Percentiles rank a stretch among this genome's conserved stretches.
Conservation (phyloP, 2,113 vertebrate genomes). For the Saguinus midas region DNA sequence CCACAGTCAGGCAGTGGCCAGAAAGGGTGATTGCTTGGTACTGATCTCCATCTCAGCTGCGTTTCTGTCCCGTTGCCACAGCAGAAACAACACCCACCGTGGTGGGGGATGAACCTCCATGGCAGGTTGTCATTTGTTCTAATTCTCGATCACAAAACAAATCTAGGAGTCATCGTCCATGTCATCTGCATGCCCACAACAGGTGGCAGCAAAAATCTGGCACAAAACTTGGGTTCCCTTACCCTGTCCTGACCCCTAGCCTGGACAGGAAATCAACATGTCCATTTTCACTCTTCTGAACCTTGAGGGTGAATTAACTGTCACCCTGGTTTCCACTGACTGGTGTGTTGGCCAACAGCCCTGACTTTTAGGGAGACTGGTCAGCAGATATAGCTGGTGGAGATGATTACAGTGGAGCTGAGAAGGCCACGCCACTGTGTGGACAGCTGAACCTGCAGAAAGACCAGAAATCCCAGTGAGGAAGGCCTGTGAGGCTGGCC, state of each 20-base stretch:
- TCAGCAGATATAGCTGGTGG: accelerated
- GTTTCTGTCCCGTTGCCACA: neutral
- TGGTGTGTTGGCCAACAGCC: neutral
- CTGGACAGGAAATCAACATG: too few species aligned
- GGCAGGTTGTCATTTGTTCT: neutral
- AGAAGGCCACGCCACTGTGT: accelerated
- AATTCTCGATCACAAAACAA: neutral
- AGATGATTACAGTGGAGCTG: too few species aligned
- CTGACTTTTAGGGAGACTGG: too few species aligned
- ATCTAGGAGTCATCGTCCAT: neutral
- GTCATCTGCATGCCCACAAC: neutral
- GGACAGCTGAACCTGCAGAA: neutral
- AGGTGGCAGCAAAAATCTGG: neutral
- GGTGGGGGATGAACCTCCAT: accelerated
- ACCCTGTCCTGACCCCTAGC: neutral
- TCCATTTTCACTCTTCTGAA: neutral
- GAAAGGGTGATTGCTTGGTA: accelerated
- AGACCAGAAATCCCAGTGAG: accelerated
- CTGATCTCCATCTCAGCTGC: accelerated
- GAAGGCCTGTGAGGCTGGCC: too few species aligned
- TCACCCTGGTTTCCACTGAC: neutral
- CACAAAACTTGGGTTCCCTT: neutral
- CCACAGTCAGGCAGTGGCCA: accelerated
- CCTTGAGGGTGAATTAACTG: neutral
- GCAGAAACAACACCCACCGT: neutral